phyloP scores from a whole-genome alignment of 2,797 vertebrate species.

The Xenentodon cancila region DNA sequence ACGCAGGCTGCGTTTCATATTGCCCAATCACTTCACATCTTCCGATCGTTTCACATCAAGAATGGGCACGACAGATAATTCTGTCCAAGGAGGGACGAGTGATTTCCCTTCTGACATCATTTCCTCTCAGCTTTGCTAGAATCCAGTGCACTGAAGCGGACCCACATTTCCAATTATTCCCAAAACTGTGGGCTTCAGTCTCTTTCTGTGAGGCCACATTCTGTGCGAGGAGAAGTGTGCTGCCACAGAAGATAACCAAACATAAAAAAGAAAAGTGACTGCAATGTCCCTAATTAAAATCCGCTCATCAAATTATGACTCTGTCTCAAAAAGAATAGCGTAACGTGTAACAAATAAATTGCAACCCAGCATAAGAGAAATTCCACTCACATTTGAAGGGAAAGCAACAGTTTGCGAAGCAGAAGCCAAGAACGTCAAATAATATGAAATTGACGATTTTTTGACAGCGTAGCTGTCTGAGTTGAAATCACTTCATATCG shows the following conservation, averaged over 20 bases:
- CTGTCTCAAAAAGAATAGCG: neutral
- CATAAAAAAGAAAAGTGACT: slow-evolving; percentile 25
- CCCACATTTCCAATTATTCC: slow-evolving; percentile 26
- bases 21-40: neutral
- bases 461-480: neutral
- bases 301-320: slow-evolving; percentile 31
- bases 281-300: slow-evolving; percentile 30
- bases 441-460: neutral
- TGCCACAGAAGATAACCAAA: slow-evolving; percentile 14
- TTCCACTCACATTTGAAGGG: neutral
- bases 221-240: slow-evolving; percentile 4
- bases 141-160: slow-evolving; percentile 2
- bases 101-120: slow-evolving; percentile 5
- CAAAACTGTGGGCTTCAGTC: slow-evolving; percentile 11
- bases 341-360: neutral
- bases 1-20: slow-evolving; percentile 2
- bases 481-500: slow-evolving; percentile 10
- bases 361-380: neutral
- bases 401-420: slow-evolving; percentile 17
- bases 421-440: slow-evolving; percentile 13
- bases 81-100: slow-evolving; percentile 22
- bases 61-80: slow-evolving; percentile 25
- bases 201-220: neutral
- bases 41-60: slow-evolving; percentile 7
- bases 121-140: slow-evolving; percentile 28